Evolutionary conservation across 2,888 invertebrate species (phyloP), one percentile per base, ranked within the genome.

Genomic region (Sarcophaga variegata): DNA sequence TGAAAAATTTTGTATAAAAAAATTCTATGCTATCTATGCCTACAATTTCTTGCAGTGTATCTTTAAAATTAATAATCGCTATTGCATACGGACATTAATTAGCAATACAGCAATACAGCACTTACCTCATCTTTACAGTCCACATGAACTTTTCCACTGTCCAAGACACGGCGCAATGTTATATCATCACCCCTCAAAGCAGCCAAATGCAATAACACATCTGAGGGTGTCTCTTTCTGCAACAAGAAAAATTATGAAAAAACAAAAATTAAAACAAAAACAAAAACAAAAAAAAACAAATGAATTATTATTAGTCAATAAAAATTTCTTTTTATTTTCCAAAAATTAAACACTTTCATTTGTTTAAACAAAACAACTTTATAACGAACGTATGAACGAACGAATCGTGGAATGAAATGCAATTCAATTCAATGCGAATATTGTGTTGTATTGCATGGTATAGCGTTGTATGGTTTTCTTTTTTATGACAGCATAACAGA

Each of bases 121-220:
- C 91, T 94, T 93, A 98, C 98, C 96, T 98, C 96, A 93, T 99
- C 98, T 92, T 96, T 96, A 91, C 98, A 98, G 94, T 98, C 98
- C 72, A 98, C 98, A 94, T 98, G 98, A 78, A 98, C 98, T 92
- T 97, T 97, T 87, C 98, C 98, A 59, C 97, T 98, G 93, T 98
- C 98, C 88, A 98, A 95, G 82, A 98, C 96, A 90, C 96, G 95
- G 88, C 95, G 95, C 89, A 99, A 94, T 88, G 96, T 95, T 81
- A 95, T 95, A 88, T 96, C 95, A 94, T 98, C 97, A 4, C 99
- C 99, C 84, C 96, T 95, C 89, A 98, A 95, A 27, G 98, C 97
- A 71, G 98, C 97, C 93, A 97, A 94, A 94, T 99, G 98, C 91
- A 99, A 95, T 94, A 98, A 97, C 91, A 98, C 97, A 94, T 98